Percentiles rank a stretch among this genome's conserved stretches.
Conservation (phyloP, 1,140 invertebrate genomes). For the Micrasema minimum region DNA sequence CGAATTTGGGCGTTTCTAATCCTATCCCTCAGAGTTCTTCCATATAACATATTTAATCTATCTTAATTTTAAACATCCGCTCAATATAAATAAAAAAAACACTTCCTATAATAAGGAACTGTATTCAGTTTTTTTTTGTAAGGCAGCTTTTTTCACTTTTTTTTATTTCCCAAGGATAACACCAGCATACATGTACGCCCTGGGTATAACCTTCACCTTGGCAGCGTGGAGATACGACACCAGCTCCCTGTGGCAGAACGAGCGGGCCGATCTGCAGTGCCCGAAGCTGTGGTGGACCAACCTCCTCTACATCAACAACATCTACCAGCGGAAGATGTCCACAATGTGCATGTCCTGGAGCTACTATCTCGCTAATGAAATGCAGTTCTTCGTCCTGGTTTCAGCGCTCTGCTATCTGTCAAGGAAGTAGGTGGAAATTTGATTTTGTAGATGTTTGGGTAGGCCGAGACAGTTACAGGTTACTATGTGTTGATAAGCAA, state of each 20-base stretch:
- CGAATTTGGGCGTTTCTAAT: too few species aligned
- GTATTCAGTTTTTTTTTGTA: too few species aligned
- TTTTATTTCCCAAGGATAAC: slow-evolving; percentile 62
- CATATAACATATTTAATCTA: too few species aligned
- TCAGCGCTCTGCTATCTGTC: slow-evolving; percentile 67
- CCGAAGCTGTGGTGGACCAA: slow-evolving; percentile 74
- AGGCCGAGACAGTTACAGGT: neutral
- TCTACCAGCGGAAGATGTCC: slow-evolving; percentile 60
- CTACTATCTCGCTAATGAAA: slow-evolving; percentile 86
- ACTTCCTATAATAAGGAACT: too few species aligned
- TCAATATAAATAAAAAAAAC: too few species aligned
- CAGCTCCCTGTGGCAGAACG: slow-evolving; percentile 65
- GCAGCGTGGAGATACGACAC: slow-evolving; percentile 63
- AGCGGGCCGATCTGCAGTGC: slow-evolving; percentile 65
- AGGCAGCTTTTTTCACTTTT: too few species aligned
- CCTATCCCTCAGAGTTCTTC: too few species aligned
- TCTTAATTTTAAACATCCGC: too few species aligned
- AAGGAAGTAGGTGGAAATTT: slow-evolving; percentile 61
- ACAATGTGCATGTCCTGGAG: slow-evolving; percentile 78
- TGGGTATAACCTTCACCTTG: slow-evolving; percentile 66
- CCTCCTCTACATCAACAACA: slow-evolving; percentile 72
- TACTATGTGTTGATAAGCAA: neutral
- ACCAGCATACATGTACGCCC: slow-evolving; percentile 67
- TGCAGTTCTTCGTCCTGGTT: slow-evolving; percentile 78
- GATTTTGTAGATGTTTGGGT: slow-evolving; percentile 1